Percentiles rank a stretch among this genome's conserved stretches.
Evolutionary conservation across 1,140 invertebrate species (phyloP).

Genomic region (Cecropterus lyciades): DNA sequence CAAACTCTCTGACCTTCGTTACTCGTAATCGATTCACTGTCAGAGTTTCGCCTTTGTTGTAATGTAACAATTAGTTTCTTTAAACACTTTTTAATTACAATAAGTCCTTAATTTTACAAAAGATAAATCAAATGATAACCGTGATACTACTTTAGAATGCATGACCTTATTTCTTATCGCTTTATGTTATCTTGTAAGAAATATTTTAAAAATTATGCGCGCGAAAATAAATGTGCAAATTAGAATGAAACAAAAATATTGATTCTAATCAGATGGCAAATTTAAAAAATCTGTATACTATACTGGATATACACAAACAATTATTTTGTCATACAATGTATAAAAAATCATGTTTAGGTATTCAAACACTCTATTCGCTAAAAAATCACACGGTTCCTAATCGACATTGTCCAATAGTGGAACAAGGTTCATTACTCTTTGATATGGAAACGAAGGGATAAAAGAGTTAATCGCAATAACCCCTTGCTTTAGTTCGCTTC

Average conservation of each 20-base stretch:
- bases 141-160: constrained; percentile 2
- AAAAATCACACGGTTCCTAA: constrained; percentile 80
- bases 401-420: constrained; percentile 77
- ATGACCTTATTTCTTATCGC: constrained; percentile 16
- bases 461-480: constrained; percentile 84
- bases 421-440: constrained; percentile 84
- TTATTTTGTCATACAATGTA: neutral
- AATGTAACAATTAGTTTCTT: constrained; percentile 50
- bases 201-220: constrained; percentile 21
- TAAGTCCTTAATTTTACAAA: constrained; percentile 14
- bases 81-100: constrained; percentile 25
- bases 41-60: constrained; percentile 71
- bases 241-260: constrained; percentile 7
- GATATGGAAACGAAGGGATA: constrained; percentile 84
- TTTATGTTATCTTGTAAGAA: constrained; percentile 32
- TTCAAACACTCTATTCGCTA: constrained; percentile 27
- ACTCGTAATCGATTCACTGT: constrained; percentile 79
- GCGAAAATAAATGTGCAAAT: constrained; percentile 19
- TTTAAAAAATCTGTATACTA: neutral
- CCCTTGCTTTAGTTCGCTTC: constrained; percentile 81
- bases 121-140: constrained; percentile 17
- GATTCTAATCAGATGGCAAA: constrained; percentile 1
- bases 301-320: neutral
- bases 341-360: neutral
- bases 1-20: constrained; percentile 80